Conservation (phyloP, 2,888 invertebrate genomes). For the Diarsia mendica region DNA sequence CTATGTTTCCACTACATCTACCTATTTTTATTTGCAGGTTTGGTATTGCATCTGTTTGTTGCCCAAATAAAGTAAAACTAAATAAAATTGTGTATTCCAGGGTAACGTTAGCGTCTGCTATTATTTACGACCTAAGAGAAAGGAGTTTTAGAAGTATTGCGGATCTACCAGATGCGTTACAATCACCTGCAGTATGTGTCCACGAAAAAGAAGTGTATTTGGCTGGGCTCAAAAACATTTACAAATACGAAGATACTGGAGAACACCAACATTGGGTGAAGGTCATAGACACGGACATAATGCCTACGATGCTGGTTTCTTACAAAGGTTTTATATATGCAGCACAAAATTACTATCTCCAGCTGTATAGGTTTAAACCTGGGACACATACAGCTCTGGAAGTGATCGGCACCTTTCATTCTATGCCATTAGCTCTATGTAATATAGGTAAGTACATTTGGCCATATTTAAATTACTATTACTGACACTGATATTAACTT, state of each 20-base stretch:
- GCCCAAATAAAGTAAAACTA: not conserved
- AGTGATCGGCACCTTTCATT: constrained; percentile 71
- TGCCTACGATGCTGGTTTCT: constrained; percentile 77
- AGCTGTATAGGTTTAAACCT: constrained; percentile 80
- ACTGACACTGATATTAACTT: too few relatives aligned
- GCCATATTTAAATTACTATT: too few relatives aligned
- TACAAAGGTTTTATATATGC: constrained; percentile 81
- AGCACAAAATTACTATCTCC: constrained; percentile 80
- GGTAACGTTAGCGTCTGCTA: constrained; percentile 77
- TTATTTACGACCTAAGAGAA: constrained; percentile 79
- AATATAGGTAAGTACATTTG: constrained; percentile 76
- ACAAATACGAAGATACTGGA: constrained; percentile 75
- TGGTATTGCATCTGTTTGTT: not conserved
- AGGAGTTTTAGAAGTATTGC: constrained; percentile 77
- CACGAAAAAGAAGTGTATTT: constrained; percentile 78
- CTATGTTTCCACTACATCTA: not conserved
- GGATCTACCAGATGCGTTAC: constrained; percentile 81
- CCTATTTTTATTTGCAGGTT: not conserved
- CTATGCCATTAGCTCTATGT: constrained; percentile 78
- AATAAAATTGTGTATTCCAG: constrained; percentile 72
- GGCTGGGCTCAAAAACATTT: constrained; percentile 79
- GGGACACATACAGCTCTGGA: constrained; percentile 72
- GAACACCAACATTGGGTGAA: constrained; percentile 74
- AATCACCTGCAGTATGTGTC: constrained; percentile 81
- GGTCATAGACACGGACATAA: constrained; percentile 72